These are phyloP conservation scores for Distichodus sexfasciatus DNA, from an alignment of 2,797 vertebrate genomes.

Conservation along the genomic window DNA sequence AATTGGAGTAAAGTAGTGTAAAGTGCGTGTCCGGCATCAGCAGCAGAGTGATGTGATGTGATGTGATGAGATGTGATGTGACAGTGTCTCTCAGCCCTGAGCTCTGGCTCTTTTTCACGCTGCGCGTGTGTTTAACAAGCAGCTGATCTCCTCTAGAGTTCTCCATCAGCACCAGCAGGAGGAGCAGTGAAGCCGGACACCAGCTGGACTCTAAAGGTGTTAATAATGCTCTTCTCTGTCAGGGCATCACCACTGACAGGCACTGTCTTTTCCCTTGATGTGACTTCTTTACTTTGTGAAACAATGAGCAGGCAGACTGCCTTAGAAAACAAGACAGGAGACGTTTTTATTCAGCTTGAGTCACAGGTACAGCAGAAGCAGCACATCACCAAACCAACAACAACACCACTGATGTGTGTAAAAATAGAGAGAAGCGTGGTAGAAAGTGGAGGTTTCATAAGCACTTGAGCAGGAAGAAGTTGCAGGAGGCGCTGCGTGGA, in stretches of 20 bases:
- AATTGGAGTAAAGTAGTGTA: no score
- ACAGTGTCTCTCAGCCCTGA: not conserved
- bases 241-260: no score
- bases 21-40: no score
- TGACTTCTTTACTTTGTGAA: no score
- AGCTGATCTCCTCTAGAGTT: not conserved
- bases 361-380: conserved; percentile 52
- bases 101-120: not conserved
- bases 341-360: conserved; percentile 63
- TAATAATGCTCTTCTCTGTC: no score
- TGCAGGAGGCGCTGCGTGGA: conserved; percentile 64
- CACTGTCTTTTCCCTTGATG: no score
- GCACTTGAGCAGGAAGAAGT: conserved; percentile 77
- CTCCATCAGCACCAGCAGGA: no score
- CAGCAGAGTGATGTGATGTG: conserved; percentile 6
- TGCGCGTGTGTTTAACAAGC: not conserved
- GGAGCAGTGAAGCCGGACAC: no score
- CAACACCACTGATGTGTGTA: not conserved
- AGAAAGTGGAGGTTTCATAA: conserved; percentile 51
- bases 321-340: conserved; percentile 69
- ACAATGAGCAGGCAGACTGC: conserved; percentile 57
- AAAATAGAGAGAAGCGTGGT: conserved; percentile 44
- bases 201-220: no score
- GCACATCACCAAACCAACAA: conserved; percentile 33
- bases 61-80: conserved; percentile 18